Evolutionary conservation across 2,888 invertebrate genomes (phyloP).

Genomic region (Cataglyphis albicans): DNA sequence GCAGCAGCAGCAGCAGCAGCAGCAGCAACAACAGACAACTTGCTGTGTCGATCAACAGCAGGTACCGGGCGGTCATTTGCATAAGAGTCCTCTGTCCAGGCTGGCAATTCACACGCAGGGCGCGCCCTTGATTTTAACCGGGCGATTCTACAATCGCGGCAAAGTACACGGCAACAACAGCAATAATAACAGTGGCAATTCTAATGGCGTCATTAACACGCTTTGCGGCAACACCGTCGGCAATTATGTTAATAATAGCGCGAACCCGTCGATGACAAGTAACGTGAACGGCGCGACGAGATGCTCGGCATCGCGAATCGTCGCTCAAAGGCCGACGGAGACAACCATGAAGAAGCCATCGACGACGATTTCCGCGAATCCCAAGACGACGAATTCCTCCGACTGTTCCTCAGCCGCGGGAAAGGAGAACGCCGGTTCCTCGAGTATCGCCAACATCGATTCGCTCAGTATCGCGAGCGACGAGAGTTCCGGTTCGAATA

Average conservation of each 20-base stretch:
- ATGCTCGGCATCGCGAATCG: conserved; percentile 66
- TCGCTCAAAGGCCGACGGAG: conserved; percentile 59
- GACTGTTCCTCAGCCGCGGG: conserved; percentile 78
- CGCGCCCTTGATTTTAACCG: conserved; percentile 92
- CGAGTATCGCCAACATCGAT: conserved; percentile 88
- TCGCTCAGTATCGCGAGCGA: conserved; percentile 92
- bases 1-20: conserved; percentile 70
- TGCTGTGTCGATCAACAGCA: conserved; percentile 73
- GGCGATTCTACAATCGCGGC: conserved; percentile 88
- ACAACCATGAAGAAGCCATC: conserved; percentile 67
- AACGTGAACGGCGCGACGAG: conserved; percentile 58
- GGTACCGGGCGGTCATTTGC: conserved; percentile 75
- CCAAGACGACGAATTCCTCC: conserved; percentile 82
- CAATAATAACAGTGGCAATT: conserved; percentile 63
- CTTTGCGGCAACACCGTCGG: conserved; percentile 50
- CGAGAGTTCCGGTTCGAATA: conserved; percentile 90
- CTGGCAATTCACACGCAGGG: conserved; percentile 94
- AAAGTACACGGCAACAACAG: conserved; percentile 81
- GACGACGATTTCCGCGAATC: conserved; percentile 73
- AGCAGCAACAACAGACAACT: conserved; percentile 70
- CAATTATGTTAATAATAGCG: conserved; percentile 65
- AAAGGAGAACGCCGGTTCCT: conserved; percentile 67
- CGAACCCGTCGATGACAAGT: conserved; percentile 61
- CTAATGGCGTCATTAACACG: conserved; percentile 50
- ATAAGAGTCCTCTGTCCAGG: conserved; percentile 89